phyloP scores from a whole-genome alignment of 2,113 vertebrate species.

The Cheirogaleus medius region DNA sequence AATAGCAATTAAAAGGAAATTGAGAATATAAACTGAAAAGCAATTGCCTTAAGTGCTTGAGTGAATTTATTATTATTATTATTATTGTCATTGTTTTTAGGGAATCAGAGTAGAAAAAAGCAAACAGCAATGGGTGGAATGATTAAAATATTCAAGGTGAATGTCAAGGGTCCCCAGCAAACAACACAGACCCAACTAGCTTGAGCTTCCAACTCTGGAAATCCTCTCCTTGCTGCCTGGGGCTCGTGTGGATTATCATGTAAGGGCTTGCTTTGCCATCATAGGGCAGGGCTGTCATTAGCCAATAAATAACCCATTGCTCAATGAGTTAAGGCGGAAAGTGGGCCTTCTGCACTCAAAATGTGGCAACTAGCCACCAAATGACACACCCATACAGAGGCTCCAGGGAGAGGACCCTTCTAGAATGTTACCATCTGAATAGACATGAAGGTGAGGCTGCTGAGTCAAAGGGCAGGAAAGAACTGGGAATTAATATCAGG shows the following conservation, averaged over 20 bases:
- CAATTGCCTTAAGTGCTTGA: neutral
- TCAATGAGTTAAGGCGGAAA: neutral
- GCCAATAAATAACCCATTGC: neutral
- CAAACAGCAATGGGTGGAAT: neutral
- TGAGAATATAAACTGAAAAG: neutral
- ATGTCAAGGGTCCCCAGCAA: neutral
- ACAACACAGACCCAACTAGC: neutral
- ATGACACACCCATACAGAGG: neutral
- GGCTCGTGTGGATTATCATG: neutral
- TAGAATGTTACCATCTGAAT: neutral
- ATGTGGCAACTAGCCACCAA: neutral
- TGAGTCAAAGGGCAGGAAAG: neutral
- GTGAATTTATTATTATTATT: neutral
- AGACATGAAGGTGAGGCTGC: neutral
- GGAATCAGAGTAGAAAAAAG: neutral
- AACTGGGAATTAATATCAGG: neutral
- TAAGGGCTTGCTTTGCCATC: neutral
- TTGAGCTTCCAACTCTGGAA: neutral
- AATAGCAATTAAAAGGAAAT: constrained; percentile 3
- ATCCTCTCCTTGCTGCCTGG: neutral
- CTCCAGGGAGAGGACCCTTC: neutral
- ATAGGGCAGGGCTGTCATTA: neutral
- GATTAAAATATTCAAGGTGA: neutral
- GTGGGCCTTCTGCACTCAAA: neutral
- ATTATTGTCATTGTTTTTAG: neutral